These are phyloP conservation scores for Standfussiana lucernea DNA, from an alignment of 2,888 invertebrate species.

Conservation along the genomic window DNA sequence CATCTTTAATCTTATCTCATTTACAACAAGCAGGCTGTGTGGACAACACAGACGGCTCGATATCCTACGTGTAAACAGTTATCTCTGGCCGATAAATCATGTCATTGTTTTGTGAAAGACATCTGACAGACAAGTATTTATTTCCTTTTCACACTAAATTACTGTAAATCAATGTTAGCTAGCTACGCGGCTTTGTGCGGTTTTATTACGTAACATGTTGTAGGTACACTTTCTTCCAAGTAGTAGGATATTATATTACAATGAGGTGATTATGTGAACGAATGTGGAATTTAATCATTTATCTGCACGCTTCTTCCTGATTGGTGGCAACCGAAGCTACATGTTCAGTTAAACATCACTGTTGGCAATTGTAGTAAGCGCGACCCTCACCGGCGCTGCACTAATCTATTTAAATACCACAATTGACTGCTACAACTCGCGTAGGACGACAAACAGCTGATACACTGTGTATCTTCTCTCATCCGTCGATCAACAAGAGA, in stretches of 20 bases:
- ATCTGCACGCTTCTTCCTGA: constrained; percentile 50
- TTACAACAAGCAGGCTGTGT: constrained; percentile 56
- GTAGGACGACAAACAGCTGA: constrained; percentile 60
- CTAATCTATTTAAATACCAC: constrained; percentile 48
- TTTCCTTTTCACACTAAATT: constrained; percentile 71
- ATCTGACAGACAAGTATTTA: constrained; percentile 76
- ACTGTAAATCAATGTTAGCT: constrained; percentile 61
- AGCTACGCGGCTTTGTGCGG: constrained; percentile 36
- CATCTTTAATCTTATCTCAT: constrained; percentile 63
- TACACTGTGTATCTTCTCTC: constrained; percentile 55
- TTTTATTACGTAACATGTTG: constrained; percentile 58
- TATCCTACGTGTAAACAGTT: constrained; percentile 72
- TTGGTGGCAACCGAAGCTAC: constrained; percentile 25
- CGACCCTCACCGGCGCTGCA: constrained; percentile 17
- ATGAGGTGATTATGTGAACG: constrained; percentile 55
- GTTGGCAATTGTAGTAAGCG: constrained; percentile 22
- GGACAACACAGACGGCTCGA: constrained; percentile 58
- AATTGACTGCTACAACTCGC: constrained; percentile 48
- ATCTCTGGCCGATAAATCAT: constrained; percentile 76
- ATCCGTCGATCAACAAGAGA: constrained; percentile 44
- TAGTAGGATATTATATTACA: constrained; percentile 42
- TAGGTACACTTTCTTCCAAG: constrained; percentile 56
- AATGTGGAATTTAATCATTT: constrained; percentile 46
- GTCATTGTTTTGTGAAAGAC: constrained; percentile 74
- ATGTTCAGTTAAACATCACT: constrained; percentile 27